phyloP scores from a whole-genome alignment of 2,888 invertebrate species.

The Synergus umbraculus region DNA sequence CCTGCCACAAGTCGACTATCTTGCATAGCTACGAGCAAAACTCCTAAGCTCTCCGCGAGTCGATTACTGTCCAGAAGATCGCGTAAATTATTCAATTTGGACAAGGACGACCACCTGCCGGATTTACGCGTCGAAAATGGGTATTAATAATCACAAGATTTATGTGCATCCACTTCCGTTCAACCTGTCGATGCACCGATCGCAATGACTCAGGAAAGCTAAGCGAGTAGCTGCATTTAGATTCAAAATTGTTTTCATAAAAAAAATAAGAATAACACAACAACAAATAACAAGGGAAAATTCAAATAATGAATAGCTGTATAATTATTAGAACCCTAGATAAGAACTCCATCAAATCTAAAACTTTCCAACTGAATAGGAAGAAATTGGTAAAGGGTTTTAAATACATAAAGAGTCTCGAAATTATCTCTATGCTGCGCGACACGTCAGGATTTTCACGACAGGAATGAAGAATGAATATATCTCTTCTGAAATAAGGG shows the following conservation, averaged over 20 bases:
- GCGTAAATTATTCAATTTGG: slow-evolving; percentile 60
- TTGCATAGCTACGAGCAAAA: not conserved
- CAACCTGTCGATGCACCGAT: not conserved
- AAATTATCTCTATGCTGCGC: not conserved
- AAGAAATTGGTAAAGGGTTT: not conserved
- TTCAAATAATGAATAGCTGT: too few relatives aligned
- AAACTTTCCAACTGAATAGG: not conserved
- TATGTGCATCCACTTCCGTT: slow-evolving; percentile 40
- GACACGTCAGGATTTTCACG: not conserved
- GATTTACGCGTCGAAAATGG: slow-evolving; percentile 62
- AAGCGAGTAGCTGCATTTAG: not conserved
- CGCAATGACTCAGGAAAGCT: not conserved
- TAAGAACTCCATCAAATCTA: not conserved
- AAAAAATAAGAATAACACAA: too few relatives aligned
- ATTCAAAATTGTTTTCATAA: not conserved
- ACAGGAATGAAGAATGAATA: not conserved
- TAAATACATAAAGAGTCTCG: not conserved
- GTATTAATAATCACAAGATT: slow-evolving; percentile 65
- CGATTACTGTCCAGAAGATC: not conserved
- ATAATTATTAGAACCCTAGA: too few relatives aligned
- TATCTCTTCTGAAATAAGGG: not conserved
- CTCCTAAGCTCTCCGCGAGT: not conserved
- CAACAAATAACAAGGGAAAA: too few relatives aligned
- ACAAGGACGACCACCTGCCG: slow-evolving; percentile 61
- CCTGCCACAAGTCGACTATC: not conserved